phyloP scores from a whole-genome alignment of 30 jellyfish, hydroid and myxozoan species.

The Aurelia sp. region DNA sequence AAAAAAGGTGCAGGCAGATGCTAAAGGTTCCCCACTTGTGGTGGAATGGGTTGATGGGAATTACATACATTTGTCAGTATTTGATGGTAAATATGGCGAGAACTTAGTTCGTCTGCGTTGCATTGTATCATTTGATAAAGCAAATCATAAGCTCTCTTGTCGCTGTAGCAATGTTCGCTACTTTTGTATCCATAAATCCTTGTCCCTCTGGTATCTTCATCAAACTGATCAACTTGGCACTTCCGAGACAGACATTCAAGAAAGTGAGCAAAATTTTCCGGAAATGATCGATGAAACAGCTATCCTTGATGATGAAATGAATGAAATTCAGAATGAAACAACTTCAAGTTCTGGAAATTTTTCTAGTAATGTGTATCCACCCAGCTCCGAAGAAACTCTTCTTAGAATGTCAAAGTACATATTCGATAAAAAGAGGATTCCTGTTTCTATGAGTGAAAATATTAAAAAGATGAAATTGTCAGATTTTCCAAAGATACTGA shows the following conservation, averaged over 20 bases:
- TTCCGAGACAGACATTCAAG: too few relatives aligned
- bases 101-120: constrained; percentile 6
- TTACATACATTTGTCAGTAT: constrained; percentile 31
- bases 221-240: constrained; percentile 21
- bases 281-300: neutral
- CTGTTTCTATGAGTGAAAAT: neutral
- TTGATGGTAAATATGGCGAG: neutral
- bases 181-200: constrained; percentile 43
- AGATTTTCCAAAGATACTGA: neutral
- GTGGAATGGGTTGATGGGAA: constrained; percentile 15
- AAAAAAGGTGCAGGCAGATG: neutral
- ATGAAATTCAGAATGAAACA: neutral
- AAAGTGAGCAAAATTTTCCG: too few relatives aligned
- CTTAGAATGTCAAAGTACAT: constrained; percentile 28
- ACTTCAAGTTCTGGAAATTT: neutral
- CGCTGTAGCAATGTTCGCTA: constrained; percentile 8
- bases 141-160: constrained; percentile 18
- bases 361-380: constrained; percentile 10
- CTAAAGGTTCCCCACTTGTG: neutral
- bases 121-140: constrained; percentile 23
- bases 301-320: neutral
- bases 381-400: neutral
- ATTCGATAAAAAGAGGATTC: constrained; percentile 6
- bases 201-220: constrained; percentile 54
- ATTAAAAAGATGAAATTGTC: neutral